phyloP scores from a whole-genome alignment of 2,888 invertebrate species.

The Phanerotoma sp. region DNA sequence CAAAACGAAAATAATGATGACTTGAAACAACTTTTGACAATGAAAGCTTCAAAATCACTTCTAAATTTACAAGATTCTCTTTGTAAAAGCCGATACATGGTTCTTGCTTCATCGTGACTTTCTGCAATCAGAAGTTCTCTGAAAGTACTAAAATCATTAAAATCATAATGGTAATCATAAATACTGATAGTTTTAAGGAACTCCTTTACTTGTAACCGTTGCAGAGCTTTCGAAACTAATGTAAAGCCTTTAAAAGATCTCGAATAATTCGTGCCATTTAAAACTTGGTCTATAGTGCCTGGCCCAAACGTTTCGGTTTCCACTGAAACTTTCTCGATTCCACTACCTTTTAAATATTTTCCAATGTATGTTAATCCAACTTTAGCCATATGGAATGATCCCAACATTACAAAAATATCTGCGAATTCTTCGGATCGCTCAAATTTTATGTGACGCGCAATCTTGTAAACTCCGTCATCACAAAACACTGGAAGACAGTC shows the following conservation, averaged over 20 bases:
- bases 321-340: conserved; percentile 16
- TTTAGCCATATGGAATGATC: conserved; percentile 24
- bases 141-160: neutral
- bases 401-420: conserved; percentile 15
- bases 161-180: neutral
- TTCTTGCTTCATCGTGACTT: neutral
- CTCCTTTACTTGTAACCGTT: conserved; percentile 13
- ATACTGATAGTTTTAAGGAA: conserved; percentile 8
- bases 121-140: neutral
- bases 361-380: conserved; percentile 13
- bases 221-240: conserved; percentile 17
- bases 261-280: conserved; percentile 18
- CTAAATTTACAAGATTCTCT: neutral
- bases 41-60: conserved; percentile 7
- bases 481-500: conserved; percentile 16
- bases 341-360: conserved; percentile 21
- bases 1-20: conserved; percentile 11
- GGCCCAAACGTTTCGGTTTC: conserved; percentile 14
- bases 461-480: conserved; percentile 22
- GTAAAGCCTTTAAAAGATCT: conserved; percentile 17
- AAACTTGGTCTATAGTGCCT: conserved; percentile 6
- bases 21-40: neutral
- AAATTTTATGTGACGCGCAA: conserved; percentile 18
- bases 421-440: conserved; percentile 10
- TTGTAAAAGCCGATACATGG: neutral